phyloP scores from a whole-genome alignment of 1,140 invertebrate species.

The Wasmannia auropunctata region DNA sequence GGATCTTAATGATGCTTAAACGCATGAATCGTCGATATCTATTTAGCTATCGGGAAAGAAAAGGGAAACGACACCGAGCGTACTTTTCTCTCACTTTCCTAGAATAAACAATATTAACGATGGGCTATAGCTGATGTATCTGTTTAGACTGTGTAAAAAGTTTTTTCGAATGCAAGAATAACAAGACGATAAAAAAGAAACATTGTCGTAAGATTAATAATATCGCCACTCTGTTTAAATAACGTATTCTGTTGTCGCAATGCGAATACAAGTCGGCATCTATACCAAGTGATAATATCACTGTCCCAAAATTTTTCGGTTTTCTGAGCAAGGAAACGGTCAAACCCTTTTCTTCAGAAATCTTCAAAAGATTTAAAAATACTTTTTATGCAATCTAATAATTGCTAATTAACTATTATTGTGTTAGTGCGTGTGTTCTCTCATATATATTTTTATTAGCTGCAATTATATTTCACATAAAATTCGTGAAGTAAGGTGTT shows the following conservation, averaged over 20 bases:
- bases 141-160: conserved; percentile 16
- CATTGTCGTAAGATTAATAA: background rate
- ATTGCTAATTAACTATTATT: background rate
- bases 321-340: conserved; percentile 58
- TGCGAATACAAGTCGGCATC: background rate
- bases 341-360: background rate
- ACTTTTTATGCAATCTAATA: conserved; percentile 4
- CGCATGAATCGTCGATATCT: conserved; percentile 60
- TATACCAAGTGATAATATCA: background rate
- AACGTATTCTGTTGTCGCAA: background rate
- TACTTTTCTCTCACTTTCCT: conserved; percentile 56
- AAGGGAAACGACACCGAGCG: conserved; percentile 29
- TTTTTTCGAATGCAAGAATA: background rate
- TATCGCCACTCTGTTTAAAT: background rate
- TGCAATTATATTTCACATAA: background rate
- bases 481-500: background rate
- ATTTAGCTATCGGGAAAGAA: conserved; percentile 60
- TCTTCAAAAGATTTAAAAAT: background rate
- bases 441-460: background rate
- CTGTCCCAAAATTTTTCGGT: conserved; percentile 67
- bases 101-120: conserved; percentile 42
- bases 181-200: background rate
- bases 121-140: conserved; percentile 4
- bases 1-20: conserved; percentile 70
- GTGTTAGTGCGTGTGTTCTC: background rate